A percentile compares a stretch with the other conserved stretches of the same genome.
Evolutionary conservation across 2,797 vertebrate genomes (phyloP).

Genomic region (Dromococcyx pavoninus): DNA sequence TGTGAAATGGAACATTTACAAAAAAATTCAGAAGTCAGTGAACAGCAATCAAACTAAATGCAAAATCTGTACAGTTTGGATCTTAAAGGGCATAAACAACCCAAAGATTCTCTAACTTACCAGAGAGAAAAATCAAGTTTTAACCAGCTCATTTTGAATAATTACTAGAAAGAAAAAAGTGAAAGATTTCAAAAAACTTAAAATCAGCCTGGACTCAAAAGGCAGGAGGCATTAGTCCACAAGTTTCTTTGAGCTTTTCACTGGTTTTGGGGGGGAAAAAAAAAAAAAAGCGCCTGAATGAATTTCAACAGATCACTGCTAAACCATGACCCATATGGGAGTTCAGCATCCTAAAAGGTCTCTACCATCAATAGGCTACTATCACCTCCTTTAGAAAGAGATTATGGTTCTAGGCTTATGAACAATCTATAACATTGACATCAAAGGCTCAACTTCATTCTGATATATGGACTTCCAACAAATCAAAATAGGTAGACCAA

Average conservation of each 20-base stretch:
- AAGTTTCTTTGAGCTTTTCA: neutral
- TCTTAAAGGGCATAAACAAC: neutral
- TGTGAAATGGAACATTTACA: neutral
- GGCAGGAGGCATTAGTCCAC: too few relatives aligned
- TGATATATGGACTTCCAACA: neutral
- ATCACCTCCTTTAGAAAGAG: neutral
- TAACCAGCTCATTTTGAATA: neutral
- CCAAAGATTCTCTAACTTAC: neutral
- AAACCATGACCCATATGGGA: neutral
- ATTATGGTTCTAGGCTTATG: neutral
- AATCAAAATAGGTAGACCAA: neutral
- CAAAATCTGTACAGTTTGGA: neutral
- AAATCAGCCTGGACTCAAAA: neutral
- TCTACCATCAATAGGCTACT: neutral
- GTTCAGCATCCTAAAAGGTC: neutral
- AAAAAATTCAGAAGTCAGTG: neutral
- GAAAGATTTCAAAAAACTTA: neutral
- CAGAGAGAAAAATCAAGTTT: neutral
- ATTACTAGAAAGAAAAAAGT: neutral
- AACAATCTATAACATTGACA: neutral
- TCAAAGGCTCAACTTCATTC: neutral
- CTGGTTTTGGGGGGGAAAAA: neutral
- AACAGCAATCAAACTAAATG: neutral
- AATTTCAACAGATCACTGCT: neutral
- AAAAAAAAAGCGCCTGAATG: neutral